Evolutionary conservation across 2,888 invertebrate genomes (phyloP).

Genomic region (Pollenia amentaria): DNA sequence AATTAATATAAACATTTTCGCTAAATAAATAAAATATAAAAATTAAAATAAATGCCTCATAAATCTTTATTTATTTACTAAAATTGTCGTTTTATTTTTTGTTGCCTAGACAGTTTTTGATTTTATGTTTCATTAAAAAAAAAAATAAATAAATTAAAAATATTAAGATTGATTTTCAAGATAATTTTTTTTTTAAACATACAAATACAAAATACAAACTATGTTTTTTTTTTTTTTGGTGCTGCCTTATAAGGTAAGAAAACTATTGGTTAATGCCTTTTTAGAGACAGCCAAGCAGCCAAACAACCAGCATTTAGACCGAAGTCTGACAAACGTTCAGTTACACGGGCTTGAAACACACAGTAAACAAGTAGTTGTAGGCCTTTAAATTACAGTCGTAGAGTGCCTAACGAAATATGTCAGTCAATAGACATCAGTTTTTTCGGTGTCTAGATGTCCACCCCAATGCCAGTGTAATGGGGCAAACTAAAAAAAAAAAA

Average conservation of each 20-base stretch:
- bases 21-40: slow-evolving; percentile 51
- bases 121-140: slow-evolving; percentile 43
- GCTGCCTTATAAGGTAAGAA: slow-evolving; percentile 66
- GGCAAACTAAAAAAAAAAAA: not conserved
- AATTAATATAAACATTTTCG: slow-evolving; percentile 16
- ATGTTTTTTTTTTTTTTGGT: slow-evolving; percentile 2
- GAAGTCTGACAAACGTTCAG: slow-evolving; percentile 32
- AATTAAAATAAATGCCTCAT: slow-evolving; percentile 70
- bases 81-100: slow-evolving; percentile 52
- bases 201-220: slow-evolving; percentile 12
- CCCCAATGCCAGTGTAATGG: slow-evolving; percentile 51
- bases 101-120: slow-evolving; percentile 4
- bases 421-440: slow-evolving; percentile 53
- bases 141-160: slow-evolving; percentile 31
- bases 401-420: slow-evolving; percentile 55
- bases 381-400: slow-evolving; percentile 36
- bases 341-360: slow-evolving; percentile 30
- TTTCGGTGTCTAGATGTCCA: slow-evolving; percentile 44
- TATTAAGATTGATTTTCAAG: slow-evolving; percentile 69
- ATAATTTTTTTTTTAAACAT: slow-evolving; percentile 53
- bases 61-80: slow-evolving; percentile 71
- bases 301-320: slow-evolving; percentile 11
- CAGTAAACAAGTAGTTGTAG: slow-evolving; percentile 28
- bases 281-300: slow-evolving; percentile 27
- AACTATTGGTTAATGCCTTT: slow-evolving; percentile 70